phyloP scores from a whole-genome alignment of 2,797 vertebrate species.

The Xiphophorus birchmanni region DNA sequence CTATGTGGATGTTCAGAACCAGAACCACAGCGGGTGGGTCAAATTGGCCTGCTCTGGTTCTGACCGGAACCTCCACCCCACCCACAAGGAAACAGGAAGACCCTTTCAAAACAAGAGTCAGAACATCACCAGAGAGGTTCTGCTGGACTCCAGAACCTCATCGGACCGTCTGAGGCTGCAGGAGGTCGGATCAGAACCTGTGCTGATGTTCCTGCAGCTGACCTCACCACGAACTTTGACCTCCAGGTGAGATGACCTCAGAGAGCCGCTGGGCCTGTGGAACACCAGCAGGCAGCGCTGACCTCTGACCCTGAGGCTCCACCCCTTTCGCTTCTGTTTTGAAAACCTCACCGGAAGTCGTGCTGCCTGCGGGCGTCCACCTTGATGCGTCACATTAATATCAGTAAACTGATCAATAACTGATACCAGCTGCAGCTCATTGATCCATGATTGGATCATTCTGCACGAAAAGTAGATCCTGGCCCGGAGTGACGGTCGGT shows the following conservation, averaged over 20 bases:
- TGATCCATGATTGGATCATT: conserved; percentile 21
- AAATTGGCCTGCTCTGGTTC: not conserved
- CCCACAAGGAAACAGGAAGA: conserved; percentile 20
- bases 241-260: not conserved
- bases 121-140: not conserved
- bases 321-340: conserved; percentile 28
- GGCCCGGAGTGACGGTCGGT: not conserved
- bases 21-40: not conserved
- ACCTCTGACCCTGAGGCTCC: not conserved
- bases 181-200: not conserved
- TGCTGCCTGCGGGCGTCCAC: not conserved
- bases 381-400: not conserved
- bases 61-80: not conserved
- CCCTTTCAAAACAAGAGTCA: conserved; percentile 33
- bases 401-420: not conserved
- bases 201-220: not conserved
- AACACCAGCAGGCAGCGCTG: too few species aligned
- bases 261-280: too few species aligned
- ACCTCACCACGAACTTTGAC: not conserved
- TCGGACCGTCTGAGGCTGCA: not conserved
- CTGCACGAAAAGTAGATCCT: conserved; percentile 2
- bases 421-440: not conserved
- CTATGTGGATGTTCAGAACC: not conserved
- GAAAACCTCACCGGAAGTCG: conserved; percentile 2
- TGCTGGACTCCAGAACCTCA: not conserved